Base-by-base conservation (phyloP, 2,797 vertebrate species). In the Hippoglossus hippoglossus region DNA sequence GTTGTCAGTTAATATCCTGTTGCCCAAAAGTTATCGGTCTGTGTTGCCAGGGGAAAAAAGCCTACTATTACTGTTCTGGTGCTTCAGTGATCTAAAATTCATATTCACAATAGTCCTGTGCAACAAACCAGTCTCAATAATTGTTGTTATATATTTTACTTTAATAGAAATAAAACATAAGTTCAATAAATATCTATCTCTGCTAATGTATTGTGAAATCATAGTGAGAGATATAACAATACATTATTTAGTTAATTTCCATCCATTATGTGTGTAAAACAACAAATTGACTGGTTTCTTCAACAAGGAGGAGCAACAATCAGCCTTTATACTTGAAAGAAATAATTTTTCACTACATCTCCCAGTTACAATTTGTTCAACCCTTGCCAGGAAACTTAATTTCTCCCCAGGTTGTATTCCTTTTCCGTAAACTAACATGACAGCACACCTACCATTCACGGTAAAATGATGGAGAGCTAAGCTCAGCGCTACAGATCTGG, bases 11-110 rank as follows among this genome's bases (percentile, higher is more conserved):
- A n/a, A 19, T 18, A 10, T 47, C 13, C 26, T 24, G 39, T 50
- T 63, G 15, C 4, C 5, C 18, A 18, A 28, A 26, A 18, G 11
- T 31, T 25, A 16, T 16, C 21, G 5, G 9, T 10, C 10, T 22
- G 16, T 49, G 25, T 4, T 53, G 7, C 21, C 52, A 31, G 28
- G 28, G 28, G 7, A 2, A 8, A 28, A 31, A 31, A 31, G 7
- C 28, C 28, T 21, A 2, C 36, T 28, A 18, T 0, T 12, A 4
- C 4, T 28, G 57, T 19, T 8, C 24, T 55, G 22, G 18, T 19
- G 64, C 15, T 46, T 22, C 36, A 49, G 60, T 53, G 47, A 67
- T 75, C 21, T 22, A 21, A 47, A 34, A 52, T 41, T 10, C 15
- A 24, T 52, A 25, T 36, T 51, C 13, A 62, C 46, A 59, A 34